Conservation (phyloP, 2,797 vertebrate genomes). For the Mormyrops attenuatus region DNA sequence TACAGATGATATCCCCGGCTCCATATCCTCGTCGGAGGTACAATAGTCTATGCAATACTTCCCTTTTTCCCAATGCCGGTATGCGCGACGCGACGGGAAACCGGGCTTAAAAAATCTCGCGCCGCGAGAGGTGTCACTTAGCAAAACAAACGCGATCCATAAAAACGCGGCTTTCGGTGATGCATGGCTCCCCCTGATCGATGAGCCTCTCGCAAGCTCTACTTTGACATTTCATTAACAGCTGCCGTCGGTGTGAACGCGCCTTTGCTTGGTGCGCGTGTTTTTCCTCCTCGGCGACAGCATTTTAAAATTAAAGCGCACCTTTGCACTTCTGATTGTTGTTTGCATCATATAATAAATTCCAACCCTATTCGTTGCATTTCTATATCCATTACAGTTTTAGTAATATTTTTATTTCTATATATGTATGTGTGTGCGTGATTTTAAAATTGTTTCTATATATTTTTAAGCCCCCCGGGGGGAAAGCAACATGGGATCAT, state of each 20-base stretch:
- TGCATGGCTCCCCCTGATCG: neutral
- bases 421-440: neutral
- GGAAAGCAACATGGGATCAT: neutral
- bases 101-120: neutral
- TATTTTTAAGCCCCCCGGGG: neutral
- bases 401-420: neutral
- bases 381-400: neutral
- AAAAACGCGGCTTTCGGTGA: neutral
- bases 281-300: neutral
- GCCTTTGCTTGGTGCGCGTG: neutral
- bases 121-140: neutral
- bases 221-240: slow-evolving; percentile 5
- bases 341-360: neutral
- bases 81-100: neutral
- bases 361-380: neutral
- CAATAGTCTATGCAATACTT: neutral
- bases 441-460: neutral
- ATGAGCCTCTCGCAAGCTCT: neutral
- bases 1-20: slow-evolving; percentile 42
- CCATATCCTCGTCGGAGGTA: neutral
- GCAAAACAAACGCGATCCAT: neutral
- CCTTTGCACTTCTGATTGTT: neutral
- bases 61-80: neutral
- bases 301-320: neutral
- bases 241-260: neutral